These are phyloP conservation scores for Agelas oroides DNA, from an alignment of 37 sponge, comb jelly and placozoan species.

Conservation along the genomic window DNA sequence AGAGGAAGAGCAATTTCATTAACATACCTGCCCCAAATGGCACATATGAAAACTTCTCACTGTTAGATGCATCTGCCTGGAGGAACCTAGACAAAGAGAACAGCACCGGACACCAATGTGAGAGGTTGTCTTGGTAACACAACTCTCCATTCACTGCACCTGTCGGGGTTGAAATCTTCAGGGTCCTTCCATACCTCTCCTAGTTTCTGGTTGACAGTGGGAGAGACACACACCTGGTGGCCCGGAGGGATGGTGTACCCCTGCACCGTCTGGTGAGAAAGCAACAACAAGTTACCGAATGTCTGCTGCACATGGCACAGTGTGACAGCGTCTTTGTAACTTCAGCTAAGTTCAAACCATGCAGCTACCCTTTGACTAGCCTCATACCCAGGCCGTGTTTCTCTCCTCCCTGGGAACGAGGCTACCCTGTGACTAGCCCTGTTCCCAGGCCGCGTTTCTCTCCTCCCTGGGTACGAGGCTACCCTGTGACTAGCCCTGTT, in stretches of 20 bases:
- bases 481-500: too few relatives aligned
- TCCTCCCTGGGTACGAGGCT: too few relatives aligned
- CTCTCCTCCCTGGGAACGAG: too few relatives aligned
- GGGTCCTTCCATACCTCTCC: conserved; percentile 70
- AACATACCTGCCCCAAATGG: conserved; percentile 97
- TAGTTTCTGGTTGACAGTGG: conserved; percentile 81
- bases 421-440: too few relatives aligned
- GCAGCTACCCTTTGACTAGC: too few relatives aligned
- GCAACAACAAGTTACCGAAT: not conserved
- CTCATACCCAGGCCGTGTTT: too few relatives aligned
- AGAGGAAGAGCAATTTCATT: too few relatives aligned
- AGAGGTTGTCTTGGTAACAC: too few relatives aligned
- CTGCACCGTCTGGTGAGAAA: conserved; percentile 36
- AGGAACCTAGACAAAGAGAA: not conserved
- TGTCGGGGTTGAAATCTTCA: conserved; percentile 71
- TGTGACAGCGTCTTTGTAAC: too few relatives aligned
- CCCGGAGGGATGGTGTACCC: conserved; percentile 83
- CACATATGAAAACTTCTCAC: conserved; percentile 86
- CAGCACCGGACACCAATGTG: not conserved
- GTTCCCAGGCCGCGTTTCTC: too few relatives aligned
- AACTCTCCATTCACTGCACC: conserved; percentile 60
- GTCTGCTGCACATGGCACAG: too few relatives aligned
- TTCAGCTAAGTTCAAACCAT: too few relatives aligned
- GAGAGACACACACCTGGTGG: conserved; percentile 94
- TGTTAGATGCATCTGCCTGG: not conserved